A percentile compares a stretch with the other conserved stretches of the same genome.
phyloP scores from a whole-genome alignment of 2,888 invertebrate genomes.

The Diplolepis rosae region DNA sequence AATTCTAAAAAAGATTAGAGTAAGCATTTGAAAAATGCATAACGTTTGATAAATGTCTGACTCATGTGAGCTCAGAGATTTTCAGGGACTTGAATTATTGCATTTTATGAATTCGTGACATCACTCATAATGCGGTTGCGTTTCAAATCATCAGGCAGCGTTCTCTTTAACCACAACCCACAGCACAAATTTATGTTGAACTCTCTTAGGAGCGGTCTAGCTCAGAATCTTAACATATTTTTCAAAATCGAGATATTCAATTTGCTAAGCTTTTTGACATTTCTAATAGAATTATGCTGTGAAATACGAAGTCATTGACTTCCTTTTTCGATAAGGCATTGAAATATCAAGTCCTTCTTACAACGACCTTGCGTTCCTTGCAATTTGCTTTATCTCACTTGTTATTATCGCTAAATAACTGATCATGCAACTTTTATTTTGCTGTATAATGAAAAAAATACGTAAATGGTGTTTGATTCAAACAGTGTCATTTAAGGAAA shows the following conservation, averaged over 20 bases:
- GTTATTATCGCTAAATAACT: slow-evolving; percentile 22
- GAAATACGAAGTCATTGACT: slow-evolving; percentile 17
- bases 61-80: not conserved
- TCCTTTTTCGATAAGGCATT: slow-evolving; percentile 25
- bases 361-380: slow-evolving; percentile 4
- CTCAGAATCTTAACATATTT: not conserved
- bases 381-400: slow-evolving; percentile 19
- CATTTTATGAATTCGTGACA: slow-evolving; percentile 20
- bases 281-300: not conserved
- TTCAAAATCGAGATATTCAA: not conserved
- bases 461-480: too few relatives aligned
- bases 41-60: not conserved
- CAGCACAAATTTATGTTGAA: not conserved
- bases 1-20: too few relatives aligned
- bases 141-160: not conserved
- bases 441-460: too few relatives aligned
- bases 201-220: not conserved
- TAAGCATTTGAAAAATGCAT: not conserved
- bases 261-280: not conserved
- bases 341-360: slow-evolving; percentile 11
- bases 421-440: slow-evolving; percentile 26
- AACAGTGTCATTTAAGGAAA: too few relatives aligned
- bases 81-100: not conserved
- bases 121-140: not conserved
- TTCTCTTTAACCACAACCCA: not conserved